A percentile compares a stretch with the other conserved stretches of the same genome.
These are phyloP conservation scores for Clamator glandarius DNA, from an alignment of 2,797 vertebrate genomes.

Conservation along the genomic window DNA sequence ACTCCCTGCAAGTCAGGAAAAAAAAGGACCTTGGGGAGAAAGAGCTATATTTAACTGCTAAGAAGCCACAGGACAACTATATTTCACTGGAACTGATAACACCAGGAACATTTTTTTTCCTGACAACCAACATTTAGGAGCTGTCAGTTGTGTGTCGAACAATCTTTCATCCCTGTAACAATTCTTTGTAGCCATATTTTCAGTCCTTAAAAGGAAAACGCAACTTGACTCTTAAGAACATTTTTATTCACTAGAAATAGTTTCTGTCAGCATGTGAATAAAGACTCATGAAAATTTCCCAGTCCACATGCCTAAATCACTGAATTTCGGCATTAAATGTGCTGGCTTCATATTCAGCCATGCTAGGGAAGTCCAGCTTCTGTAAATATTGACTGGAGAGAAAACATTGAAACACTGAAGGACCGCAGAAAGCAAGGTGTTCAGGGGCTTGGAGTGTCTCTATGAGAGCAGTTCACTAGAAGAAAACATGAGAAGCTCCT, in stretches of 20 bases:
- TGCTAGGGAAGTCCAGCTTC: neutral
- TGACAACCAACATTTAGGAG: slow-evolving; percentile 39
- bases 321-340: neutral
- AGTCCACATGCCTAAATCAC: neutral
- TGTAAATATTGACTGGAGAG: neutral
- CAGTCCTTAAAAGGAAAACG: neutral
- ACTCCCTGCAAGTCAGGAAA: neutral
- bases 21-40: neutral
- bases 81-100: slow-evolving; percentile 31
- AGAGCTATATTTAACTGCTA: slow-evolving; percentile 8
- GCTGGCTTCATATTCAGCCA: neutral
- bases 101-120: neutral
- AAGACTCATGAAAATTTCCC: neutral
- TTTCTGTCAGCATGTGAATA: neutral
- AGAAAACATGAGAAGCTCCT: neutral
- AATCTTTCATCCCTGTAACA: slow-evolving; percentile 3
- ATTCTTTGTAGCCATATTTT: neutral
- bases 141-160: neutral
- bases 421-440: neutral
- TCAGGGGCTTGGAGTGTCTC: neutral
- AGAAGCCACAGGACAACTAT: slow-evolving; percentile 1
- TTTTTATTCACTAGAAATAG: neutral
- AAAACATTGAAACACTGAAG: neutral
- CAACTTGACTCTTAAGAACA: neutral
- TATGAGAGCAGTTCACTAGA: neutral